Evolutionary conservation across 1,140 invertebrate genomes (phyloP).

Genomic region (Drosophila bifasciata): DNA sequence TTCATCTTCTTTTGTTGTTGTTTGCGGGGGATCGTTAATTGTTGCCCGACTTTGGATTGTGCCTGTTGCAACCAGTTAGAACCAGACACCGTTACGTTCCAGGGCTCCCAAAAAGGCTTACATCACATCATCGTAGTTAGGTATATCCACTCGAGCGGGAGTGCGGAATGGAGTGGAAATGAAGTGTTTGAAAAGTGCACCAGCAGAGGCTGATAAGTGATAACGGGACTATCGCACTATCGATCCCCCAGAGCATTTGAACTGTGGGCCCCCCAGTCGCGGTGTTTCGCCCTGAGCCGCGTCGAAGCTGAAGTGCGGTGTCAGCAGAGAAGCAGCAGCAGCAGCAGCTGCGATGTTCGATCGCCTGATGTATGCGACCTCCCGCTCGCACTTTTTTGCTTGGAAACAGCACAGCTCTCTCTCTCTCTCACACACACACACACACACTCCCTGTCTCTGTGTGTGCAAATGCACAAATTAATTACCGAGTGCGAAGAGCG

Average conservation of each 20-base stretch:
- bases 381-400: conserved; percentile 5
- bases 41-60: conserved; percentile 8
- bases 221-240: conserved; percentile 1
- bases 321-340: conserved; percentile 14
- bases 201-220: conserved; percentile 28
- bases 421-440: conserved; percentile 14
- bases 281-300: neutral
- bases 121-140: conserved; percentile 62
- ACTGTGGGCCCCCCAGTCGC: conserved; percentile 33
- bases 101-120: conserved; percentile 39
- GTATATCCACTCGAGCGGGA: conserved; percentile 27
- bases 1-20: conserved; percentile 47
- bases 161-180: neutral
- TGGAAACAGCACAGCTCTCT: neutral
- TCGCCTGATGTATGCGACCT: conserved; percentile 67
- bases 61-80: conserved; percentile 64
- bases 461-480: conserved; percentile 48
- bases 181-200: conserved; percentile 20
- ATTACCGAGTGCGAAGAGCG: conserved; percentile 23
- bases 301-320: conserved; percentile 19
- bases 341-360: conserved; percentile 38
- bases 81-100: conserved; percentile 30
- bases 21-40: conserved; percentile 20
- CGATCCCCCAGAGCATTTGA: conserved; percentile 25
- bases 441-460: conserved; percentile 8